A percentile compares a stretch with the other conserved stretches of the same genome.
These are phyloP conservation scores for Erythrocercus mccallii DNA, from an alignment of 2,113 vertebrate genomes.

Conservation along the genomic window DNA sequence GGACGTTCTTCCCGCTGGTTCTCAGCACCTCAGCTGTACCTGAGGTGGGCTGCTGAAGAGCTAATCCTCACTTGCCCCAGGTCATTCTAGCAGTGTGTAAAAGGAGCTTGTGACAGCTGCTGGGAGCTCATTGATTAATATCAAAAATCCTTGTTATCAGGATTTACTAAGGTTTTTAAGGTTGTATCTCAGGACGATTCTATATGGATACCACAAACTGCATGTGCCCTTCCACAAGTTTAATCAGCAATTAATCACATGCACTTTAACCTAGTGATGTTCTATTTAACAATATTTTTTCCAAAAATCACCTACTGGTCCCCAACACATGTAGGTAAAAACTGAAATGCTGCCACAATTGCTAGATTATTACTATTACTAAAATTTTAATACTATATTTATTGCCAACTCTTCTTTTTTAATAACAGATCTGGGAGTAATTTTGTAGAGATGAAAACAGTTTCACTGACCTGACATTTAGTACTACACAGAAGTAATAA, in stretches of 20 bases:
- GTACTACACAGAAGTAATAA: neutral
- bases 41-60: neutral
- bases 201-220: neutral
- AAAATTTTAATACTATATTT: neutral
- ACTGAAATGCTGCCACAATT: neutral
- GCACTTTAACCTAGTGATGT: neutral
- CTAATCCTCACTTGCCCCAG: neutral
- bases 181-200: neutral
- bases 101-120: neutral
- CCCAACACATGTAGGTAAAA: neutral
- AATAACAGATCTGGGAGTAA: neutral
- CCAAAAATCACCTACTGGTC: neutral
- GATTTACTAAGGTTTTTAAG: neutral
- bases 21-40: neutral
- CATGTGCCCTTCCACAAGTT: neutral
- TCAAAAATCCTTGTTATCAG: neutral
- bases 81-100: neutral
- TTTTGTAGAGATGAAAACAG: neutral
- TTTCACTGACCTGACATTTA: neutral
- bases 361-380: neutral
- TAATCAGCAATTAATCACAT: neutral
- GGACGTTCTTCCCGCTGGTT: neutral
- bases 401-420: neutral
- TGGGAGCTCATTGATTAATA: neutral
- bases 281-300: neutral